Percentiles rank a stretch among this genome's conserved stretches.
Conservation (phyloP, 2,888 invertebrate species). For the Himalopsyche kuldschensis region DNA sequence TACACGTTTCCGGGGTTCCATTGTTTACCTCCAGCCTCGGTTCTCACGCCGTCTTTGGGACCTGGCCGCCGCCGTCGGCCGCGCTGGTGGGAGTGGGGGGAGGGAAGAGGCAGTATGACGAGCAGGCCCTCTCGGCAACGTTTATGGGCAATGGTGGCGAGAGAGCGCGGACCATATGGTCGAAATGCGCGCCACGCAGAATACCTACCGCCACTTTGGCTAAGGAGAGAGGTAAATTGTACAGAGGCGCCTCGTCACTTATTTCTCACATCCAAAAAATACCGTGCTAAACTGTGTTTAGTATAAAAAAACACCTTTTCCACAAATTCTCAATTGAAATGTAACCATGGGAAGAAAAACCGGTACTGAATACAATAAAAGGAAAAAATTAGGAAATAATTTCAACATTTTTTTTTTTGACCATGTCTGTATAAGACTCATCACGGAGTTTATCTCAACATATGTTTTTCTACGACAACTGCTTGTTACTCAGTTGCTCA, state of each 20-base stretch:
- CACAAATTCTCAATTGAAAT: no score
- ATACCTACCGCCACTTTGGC: neutral
- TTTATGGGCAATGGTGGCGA: conserved; percentile 20
- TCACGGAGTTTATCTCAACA: no score
- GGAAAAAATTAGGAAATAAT: no score
- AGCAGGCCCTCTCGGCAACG: conserved; percentile 1
- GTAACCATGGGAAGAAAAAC: no score
- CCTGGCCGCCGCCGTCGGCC: neutral
- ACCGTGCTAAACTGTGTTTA: no score
- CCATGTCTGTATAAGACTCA: no score
- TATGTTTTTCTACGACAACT: no score
- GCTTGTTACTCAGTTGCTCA: no score
- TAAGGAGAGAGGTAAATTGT: neutral
- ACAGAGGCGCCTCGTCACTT: neutral
- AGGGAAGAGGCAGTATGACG: neutral
- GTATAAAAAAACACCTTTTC: no score
- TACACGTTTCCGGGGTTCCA: neutral
- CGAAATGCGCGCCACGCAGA: conserved; percentile 6
- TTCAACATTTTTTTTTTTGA: no score
- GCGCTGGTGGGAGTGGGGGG: neutral
- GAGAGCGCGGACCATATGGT: conserved; percentile 21
- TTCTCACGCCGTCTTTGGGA: neutral
- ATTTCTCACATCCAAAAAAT: neutral
- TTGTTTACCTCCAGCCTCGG: neutral
- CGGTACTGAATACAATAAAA: no score